Percentiles rank a stretch among this genome's conserved stretches.
phyloP scores from a whole-genome alignment of 2,797 vertebrate species.

The Sebastes hopkinsi region DNA sequence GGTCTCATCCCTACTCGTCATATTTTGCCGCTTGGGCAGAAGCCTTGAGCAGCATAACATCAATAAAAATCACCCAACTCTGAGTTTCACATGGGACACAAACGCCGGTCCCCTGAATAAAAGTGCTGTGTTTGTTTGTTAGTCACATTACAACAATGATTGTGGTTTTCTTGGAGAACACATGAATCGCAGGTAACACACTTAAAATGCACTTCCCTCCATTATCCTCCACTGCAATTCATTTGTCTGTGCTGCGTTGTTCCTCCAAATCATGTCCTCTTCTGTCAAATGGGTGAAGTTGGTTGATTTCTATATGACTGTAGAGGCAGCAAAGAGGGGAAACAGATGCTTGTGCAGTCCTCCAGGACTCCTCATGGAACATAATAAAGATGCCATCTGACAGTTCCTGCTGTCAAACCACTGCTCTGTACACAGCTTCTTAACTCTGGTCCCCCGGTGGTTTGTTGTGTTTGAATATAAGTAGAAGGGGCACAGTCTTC shows the following conservation, averaged over 20 bases:
- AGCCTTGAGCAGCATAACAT: no score
- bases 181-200: neutral
- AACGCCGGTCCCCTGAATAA: no score
- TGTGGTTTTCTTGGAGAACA: neutral
- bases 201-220: neutral
- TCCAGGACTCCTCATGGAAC: slow-evolving; percentile 67
- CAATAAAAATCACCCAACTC: no score
- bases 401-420: slow-evolving; percentile 75
- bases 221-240: neutral
- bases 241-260: slow-evolving; percentile 17
- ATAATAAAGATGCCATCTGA: slow-evolving; percentile 80
- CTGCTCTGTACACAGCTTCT: slow-evolving; percentile 58
- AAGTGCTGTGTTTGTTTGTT: no score
- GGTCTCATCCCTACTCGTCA: no score
- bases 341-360: slow-evolving; percentile 74
- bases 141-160: neutral
- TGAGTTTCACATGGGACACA: no score
- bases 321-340: slow-evolving; percentile 50
- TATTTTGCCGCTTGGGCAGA: no score
- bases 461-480: slow-evolving; percentile 60
- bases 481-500: slow-evolving; percentile 39
- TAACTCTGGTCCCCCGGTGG: slow-evolving; percentile 49
- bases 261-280: slow-evolving; percentile 40
- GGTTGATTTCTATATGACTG: slow-evolving; percentile 53
- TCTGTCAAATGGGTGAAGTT: slow-evolving; percentile 48